Evolutionary conservation across 1,140 invertebrate species (phyloP), one percentile per base, ranked within the genome.

Genomic region (Aculops lycopersici): DNA sequence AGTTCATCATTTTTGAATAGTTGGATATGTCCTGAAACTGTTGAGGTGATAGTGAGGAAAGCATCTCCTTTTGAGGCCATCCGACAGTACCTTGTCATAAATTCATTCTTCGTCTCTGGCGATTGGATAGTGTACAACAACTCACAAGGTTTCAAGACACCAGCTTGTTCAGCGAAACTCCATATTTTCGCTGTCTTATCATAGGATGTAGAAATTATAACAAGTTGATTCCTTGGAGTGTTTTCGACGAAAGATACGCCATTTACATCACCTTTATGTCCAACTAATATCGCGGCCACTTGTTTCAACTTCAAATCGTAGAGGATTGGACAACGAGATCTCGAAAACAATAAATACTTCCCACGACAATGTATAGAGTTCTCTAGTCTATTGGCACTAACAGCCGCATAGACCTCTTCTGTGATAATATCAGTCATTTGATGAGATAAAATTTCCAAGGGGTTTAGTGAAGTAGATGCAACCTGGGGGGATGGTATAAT

Each of bases 161-260:
- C 12, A 17, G 21, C 21, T 36, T 35, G 16, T 17, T 16, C 35
- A 15, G 13, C 5, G 15, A 40, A 20, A 18, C 39, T n/a, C 47
- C 47, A 48, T 19, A 48, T 45, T 20, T 42, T 41, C 16, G 31
- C 13, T 37, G 14, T 42, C 39, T 48, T 45, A 20, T 48, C 47
- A 5, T 21, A 17, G 20, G 47, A 48, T n/a, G 39, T 19, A 3
- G 45, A 31, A 43, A 46, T 35, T 18, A 48, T 38, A 42, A 43
- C 20, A 17, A 36, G 2, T 17, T 36, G 17, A 2, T 36, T 3
- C 13, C 0, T 17, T 17, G 16, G 20, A 40, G 16, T 15, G 40
- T 53, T 54, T 45, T 53, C 57, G 3, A 83, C 61, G 77, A 77
- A 83, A 53, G 65, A 64, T 0, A 78, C 72, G 39, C 66, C 65